phyloP scores from a whole-genome alignment of 1,140 invertebrate species.

The Neoseiulus cucumeris region DNA sequence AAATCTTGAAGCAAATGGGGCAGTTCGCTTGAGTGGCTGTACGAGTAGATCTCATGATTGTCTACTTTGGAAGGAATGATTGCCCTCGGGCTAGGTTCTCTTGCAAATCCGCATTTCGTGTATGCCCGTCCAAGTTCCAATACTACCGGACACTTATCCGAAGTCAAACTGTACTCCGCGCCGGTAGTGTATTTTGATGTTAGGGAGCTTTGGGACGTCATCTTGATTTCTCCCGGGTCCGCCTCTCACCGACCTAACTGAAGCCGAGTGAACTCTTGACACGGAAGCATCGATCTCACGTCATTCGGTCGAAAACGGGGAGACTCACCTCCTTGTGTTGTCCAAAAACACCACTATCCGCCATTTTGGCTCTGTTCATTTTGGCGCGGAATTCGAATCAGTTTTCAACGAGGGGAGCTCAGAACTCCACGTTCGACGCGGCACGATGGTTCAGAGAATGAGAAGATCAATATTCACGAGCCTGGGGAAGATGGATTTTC shows the following conservation, averaged over 20 bases:
- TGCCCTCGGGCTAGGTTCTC: slow-evolving; percentile 60
- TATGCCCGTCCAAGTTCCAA: slow-evolving; percentile 76
- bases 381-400: too few relatives aligned
- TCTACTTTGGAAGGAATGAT: slow-evolving; percentile 60
- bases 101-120: slow-evolving; percentile 81
- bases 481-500: too few relatives aligned
- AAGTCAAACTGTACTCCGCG: neutral
- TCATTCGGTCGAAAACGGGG: too few relatives aligned
- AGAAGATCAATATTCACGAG: too few relatives aligned
- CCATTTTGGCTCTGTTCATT: too few relatives aligned
- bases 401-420: too few relatives aligned
- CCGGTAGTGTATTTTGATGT: neutral
- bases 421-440: too few relatives aligned
- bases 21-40: slow-evolving; percentile 47
- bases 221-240: neutral
- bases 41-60: slow-evolving; percentile 46
- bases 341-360: too few relatives aligned
- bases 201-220: neutral
- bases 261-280: too few relatives aligned
- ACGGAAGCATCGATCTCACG: too few relatives aligned
- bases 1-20: slow-evolving; percentile 70
- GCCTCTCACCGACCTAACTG: neutral
- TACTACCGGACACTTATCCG: slow-evolving; percentile 68
- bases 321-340: too few relatives aligned
- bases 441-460: too few relatives aligned